A percentile compares a stretch with the other conserved stretches of the same genome.
phyloP scores from a whole-genome alignment of 1,140 invertebrate species.

The Camponotus pennsylvanicus region DNA sequence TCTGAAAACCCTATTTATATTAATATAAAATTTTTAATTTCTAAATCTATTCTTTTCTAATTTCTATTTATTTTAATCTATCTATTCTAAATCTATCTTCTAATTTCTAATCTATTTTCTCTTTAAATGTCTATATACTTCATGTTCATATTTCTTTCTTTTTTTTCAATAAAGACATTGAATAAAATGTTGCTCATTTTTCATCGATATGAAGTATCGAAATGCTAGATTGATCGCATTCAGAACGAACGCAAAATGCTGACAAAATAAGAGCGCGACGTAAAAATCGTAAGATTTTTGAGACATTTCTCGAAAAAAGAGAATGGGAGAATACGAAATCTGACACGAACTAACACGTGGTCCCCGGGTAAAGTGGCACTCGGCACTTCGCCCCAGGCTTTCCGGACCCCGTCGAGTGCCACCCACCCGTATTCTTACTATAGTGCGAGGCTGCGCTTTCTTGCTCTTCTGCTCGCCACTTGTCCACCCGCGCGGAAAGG shows the following conservation, averaged over 20 bases:
- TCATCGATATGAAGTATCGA: neutral
- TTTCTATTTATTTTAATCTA: too few relatives aligned
- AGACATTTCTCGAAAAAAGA: constrained; percentile 31
- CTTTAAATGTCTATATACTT: neutral
- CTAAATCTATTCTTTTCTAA: too few relatives aligned
- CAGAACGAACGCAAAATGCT: neutral
- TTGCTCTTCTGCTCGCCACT: constrained; percentile 70
- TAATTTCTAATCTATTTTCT: too few relatives aligned
- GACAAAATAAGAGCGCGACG: neutral
- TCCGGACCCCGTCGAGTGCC: constrained; percentile 50
- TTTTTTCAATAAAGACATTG: neutral
- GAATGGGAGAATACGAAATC: constrained; percentile 61
- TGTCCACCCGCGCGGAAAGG: constrained; percentile 76
- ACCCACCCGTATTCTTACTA: constrained; percentile 34
- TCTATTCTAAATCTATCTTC: too few relatives aligned
- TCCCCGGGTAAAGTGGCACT: constrained; percentile 69
- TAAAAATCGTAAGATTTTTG: neutral
- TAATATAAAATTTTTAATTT: neutral
- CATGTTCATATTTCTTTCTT: too few relatives aligned
- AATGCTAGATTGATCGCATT: neutral
- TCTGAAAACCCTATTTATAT: neutral
- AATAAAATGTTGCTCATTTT: neutral
- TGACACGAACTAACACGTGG: constrained; percentile 70
- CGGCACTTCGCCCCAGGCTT: constrained; percentile 53
- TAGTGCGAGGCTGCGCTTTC: constrained; percentile 1